Conservation (phyloP, 2,888 invertebrate species). For the Cerastoderma edule region DNA sequence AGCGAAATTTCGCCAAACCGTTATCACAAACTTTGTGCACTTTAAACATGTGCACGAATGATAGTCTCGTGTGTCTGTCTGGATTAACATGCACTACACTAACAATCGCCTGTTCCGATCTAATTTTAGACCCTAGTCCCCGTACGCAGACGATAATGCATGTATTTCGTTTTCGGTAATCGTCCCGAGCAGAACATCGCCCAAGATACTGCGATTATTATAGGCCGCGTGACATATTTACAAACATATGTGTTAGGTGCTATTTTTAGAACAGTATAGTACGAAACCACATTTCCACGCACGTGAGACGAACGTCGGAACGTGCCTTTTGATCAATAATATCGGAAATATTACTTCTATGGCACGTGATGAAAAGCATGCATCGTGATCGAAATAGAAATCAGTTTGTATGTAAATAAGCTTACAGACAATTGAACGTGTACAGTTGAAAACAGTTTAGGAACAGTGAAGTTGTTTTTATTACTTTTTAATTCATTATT, state of each 20-base stretch:
- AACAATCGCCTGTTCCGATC: no score
- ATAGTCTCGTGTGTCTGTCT: no score
- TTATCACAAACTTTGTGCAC: no score
- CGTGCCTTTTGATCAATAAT: slow-evolving; percentile 19
- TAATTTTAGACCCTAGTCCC: no score
- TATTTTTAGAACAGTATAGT: slow-evolving; percentile 43
- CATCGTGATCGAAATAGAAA: slow-evolving; percentile 21
- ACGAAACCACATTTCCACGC: slow-evolving; percentile 47
- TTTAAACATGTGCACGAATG: no score
- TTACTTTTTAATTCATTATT: not conserved
- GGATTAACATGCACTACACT: no score
- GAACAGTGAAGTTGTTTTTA: no score
- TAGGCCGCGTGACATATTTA: slow-evolving; percentile 22
- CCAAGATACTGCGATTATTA: slow-evolving; percentile 17
- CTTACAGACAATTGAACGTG: not conserved
- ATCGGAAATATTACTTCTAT: slow-evolving; percentile 12
- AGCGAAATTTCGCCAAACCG: no score
- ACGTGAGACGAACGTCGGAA: slow-evolving; percentile 40
- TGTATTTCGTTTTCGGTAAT: no score
- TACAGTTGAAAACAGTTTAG: not conserved
- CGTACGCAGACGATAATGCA: no score
- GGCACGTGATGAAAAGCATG: slow-evolving; percentile 34
- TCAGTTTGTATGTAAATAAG: not conserved
- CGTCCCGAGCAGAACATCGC: not conserved
- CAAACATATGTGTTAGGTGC: slow-evolving; percentile 5